Evolutionary conservation across 2,113 vertebrate genomes (phyloP), one percentile per base, ranked within the genome.

Genomic region (Bubo scandiacus): DNA sequence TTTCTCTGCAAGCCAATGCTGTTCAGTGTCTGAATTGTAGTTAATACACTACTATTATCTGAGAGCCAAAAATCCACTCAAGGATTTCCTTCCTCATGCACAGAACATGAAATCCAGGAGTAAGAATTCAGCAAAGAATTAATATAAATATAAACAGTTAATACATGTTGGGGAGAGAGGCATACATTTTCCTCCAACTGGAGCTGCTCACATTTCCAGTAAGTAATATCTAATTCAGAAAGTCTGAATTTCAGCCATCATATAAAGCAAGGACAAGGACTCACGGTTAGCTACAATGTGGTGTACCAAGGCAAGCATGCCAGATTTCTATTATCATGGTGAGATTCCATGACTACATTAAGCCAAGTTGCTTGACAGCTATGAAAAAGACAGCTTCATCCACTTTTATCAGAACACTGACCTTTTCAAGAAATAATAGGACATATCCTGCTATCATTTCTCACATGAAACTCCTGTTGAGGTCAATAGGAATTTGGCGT

Each of bases 381-480:
- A 79, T 94, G 85, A 95, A 96, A 95, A 93, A 96, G 96, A 95
- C 95, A 96, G 79, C 91, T 95, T 96, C 82, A 96, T 96, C 81
- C 65, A 71, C 81, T 87, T 95, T 15, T 57, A 90, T 75, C 91
- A 81, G 74, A 93, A 81, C 70, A 54, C 51, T 81, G 87, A 96
- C 89, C 89, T 97, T 96, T 95, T 88, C 86, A 65, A 93, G 94
- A 71, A 95, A 92, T 87, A 94, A 88, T 15, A 87, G 89, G 67
- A 72, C 47, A 36, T 86, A 96, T 72, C 51, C 75, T 91, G 87
- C 85, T 74, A 92, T 77, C 89, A 63, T 88, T 95, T 89, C 86
- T 92, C 92, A 65, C 86, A 63, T 57, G 54, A 82, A 93, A 68
- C 68, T 96, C 79, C 85, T 72, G 54, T 94, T 65, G 82, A 94